A percentile compares a stretch with the other conserved stretches of the same genome.
Conservation (phyloP, 1,140 invertebrate species). For the Hirudo medicinalis region DNA sequence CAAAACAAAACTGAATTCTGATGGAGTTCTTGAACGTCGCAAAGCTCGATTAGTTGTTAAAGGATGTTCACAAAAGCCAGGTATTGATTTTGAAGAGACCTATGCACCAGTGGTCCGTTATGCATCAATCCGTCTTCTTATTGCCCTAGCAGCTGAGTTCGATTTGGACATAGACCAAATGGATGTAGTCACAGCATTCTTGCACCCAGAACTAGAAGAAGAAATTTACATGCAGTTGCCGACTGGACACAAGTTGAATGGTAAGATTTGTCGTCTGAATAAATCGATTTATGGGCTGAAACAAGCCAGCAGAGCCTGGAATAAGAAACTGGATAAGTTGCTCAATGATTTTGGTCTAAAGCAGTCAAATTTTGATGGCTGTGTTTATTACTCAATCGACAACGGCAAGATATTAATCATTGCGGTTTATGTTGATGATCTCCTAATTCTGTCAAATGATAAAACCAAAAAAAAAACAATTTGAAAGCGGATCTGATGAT, state of each 20-base stretch:
- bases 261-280: not conserved
- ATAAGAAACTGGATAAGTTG: not conserved
- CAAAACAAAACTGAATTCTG: not conserved
- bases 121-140: not conserved
- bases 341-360: not conserved
- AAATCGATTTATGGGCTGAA: no score
- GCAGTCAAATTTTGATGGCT: constrained; percentile 1
- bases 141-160: not conserved
- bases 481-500: not conserved
- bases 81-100: constrained; percentile 3
- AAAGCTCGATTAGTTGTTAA: not conserved
- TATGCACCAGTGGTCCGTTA: not conserved
- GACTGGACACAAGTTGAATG: not conserved
- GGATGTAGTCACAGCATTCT: not conserved
- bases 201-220: not conserved
- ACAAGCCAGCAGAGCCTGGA: not conserved
- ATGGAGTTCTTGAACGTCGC: not conserved
- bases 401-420: constrained; percentile 1
- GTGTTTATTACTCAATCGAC: not conserved
- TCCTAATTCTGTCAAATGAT: not conserved
- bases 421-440: not conserved
- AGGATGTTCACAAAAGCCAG: constrained; percentile 7
- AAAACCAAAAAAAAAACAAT: not conserved
- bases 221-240: not conserved
- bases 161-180: constrained; percentile 3